These are phyloP conservation scores for Poecilia wingei DNA, from an alignment of 2,797 vertebrate species.

Conservation along the genomic window DNA sequence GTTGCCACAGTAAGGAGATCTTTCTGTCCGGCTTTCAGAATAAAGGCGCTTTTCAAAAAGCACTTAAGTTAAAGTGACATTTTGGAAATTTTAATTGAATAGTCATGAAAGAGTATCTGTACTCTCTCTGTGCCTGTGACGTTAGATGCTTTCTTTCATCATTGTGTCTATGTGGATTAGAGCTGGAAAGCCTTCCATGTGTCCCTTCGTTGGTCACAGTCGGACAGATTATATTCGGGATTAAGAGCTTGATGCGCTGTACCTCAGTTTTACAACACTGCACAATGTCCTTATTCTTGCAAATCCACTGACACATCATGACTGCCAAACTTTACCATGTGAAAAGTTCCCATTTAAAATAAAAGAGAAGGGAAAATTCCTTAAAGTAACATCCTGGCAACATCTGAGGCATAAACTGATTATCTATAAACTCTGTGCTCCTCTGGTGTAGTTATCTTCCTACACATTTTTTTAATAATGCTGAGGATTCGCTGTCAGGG, in stretches of 20 bases:
- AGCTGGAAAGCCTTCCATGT: conserved; percentile 72
- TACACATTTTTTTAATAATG: background rate
- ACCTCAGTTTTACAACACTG: conserved; percentile 65
- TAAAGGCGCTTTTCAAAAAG: background rate
- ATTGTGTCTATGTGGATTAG: conserved; percentile 70
- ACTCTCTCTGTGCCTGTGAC: conserved; percentile 27
- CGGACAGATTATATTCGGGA: conserved; percentile 79
- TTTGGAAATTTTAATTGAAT: conserved; percentile 22
- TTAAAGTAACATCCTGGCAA: background rate
- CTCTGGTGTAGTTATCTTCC: background rate
- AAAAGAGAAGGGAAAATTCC: background rate
- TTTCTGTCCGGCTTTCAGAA: background rate
- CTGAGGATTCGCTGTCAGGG: background rate
- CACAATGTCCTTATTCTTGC: conserved; percentile 61
- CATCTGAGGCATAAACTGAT: background rate
- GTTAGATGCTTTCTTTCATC: conserved; percentile 59
- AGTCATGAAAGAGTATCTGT: conserved; percentile 28
- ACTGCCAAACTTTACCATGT: conserved; percentile 26
- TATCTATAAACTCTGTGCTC: background rate
- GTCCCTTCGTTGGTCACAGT: conserved; percentile 68
- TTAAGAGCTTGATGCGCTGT: conserved; percentile 74
- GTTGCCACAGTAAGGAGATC: conserved; percentile 15
- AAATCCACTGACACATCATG: conserved; percentile 36
- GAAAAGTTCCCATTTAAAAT: background rate
- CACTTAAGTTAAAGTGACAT: conserved; percentile 10